Base-by-base conservation (phyloP, 1,140 invertebrate genomes). In the Lineus longissimus region DNA sequence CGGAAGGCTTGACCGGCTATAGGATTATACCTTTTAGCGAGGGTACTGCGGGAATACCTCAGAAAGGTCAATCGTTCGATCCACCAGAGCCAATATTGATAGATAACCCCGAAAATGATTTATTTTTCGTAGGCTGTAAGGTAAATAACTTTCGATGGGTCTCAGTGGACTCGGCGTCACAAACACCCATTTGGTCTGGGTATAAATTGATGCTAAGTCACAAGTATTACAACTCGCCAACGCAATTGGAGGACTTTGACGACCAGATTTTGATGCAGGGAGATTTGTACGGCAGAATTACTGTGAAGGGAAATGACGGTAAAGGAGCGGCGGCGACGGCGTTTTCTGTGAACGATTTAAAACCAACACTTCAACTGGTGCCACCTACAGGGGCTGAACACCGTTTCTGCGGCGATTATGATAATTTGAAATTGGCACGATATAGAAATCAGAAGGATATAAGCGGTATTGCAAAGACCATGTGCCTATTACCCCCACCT, bases 201-300 rank as follows among this genome's bases (percentile, higher is more conserved):
- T 51, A 51, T 51, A 51, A 51, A n/a, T 51, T 51, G n/a, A 51
- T 51, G 47, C 25, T 51, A 27, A 51, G 47, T 51, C 47, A 51
- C 47, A 51, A 51, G 25, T 51, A 51, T n/a, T 51, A 51, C 47
- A n/a, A 51, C n/a, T 51, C 47, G n/a, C 47, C 47, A 4, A 51
- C 47, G 4, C 47, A 51, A n/a, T n/a, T 27, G 6, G 47, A 19
- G 25, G 47, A 51, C n/a, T 51, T 51, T n/a, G 25, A 51, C 47
- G 47, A 51, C n/a, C 6, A 51, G 25, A 51, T n/a, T 7, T n/a
- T 51, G 47, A 51, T 51, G 4, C 6, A 51, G n/a, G 47, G 47
- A 4, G 47, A 51, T n/a, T 51, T 51, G n/a, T 51, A 51, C n/a
- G 47, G 47, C 6, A 51, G 47, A 51, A 51, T 51, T 27, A 7